Base-by-base conservation (phyloP, 2,113 vertebrate species). In the Hassar affinis region DNA sequence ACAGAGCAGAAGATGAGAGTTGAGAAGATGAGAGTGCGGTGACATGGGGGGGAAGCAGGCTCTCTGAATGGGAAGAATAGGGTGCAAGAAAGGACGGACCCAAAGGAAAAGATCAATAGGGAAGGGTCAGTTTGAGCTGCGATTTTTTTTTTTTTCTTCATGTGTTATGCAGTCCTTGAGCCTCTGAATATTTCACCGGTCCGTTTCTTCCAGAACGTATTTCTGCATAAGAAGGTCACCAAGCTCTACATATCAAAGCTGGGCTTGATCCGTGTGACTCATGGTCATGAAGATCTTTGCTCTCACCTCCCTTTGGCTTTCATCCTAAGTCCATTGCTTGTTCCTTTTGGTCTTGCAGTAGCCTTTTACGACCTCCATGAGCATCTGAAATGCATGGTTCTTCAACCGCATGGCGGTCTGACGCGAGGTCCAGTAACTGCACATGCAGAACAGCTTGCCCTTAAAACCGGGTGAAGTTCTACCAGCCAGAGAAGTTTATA, bases 131-230 rank as follows among this genome's bases (percentile, higher is more conserved):
- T 25, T 62, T 47, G 57, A 76, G 57, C 45, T 17, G 52, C 33
- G 59, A 33, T 54, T 22, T 52, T 42, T n/a, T 52, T 38, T 15
- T 17, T 68, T 42, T 54, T 64, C 56, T 47, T 42, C 30, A 38
- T 68, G 90, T 90, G 90, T 91, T 88, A 88, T 90, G 85, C 89
- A 90, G 91, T 85, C 42, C 92, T 91, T 90, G 79, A 62, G 84
- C 14, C 89, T 77, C 18, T 91, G 90, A 93, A 94, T 94, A 93
- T 94, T 93, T 93, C 85, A 92, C 92, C 11, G 30, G 88, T 79
- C 88, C 90, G 90, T 91, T 89, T 82, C 79, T 93, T 92, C 90
- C 91, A 92, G 91, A 89, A 35, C 92, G 86, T 88, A 91, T 93
- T 90, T 88, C 52, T 57, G 68, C 35, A 71, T n/a, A 72, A 49